Conservation (phyloP, 2,888 invertebrate genomes). For the Busseola fusca region DNA sequence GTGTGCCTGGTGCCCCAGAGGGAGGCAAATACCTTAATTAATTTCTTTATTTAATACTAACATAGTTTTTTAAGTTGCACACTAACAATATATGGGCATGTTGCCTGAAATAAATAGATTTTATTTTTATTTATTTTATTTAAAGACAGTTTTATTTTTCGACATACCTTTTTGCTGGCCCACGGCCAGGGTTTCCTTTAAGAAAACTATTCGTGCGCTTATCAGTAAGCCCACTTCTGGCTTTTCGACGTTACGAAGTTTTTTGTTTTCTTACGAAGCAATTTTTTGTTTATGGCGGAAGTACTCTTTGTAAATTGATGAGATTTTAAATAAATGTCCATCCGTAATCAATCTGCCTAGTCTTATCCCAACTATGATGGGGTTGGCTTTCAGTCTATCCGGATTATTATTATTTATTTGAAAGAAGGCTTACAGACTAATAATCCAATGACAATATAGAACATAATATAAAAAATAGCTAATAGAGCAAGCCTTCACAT, state of each 20-base stretch:
- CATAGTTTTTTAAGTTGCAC: too few relatives aligned
- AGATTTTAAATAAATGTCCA: background rate
- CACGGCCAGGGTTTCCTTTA: constrained; percentile 40
- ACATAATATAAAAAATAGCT: too few relatives aligned
- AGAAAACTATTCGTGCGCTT: constrained; percentile 47
- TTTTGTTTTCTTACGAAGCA: constrained; percentile 18
- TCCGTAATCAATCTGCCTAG: background rate
- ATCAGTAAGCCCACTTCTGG: constrained; percentile 48
- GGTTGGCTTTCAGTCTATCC: background rate
- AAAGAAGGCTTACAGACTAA: too few relatives aligned
- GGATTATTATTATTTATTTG: too few relatives aligned
- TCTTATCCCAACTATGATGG: background rate
- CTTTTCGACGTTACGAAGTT: constrained; percentile 18
- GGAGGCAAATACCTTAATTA: too few relatives aligned
- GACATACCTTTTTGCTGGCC: constrained; percentile 53
- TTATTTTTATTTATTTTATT: too few relatives aligned
- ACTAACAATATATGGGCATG: too few relatives aligned
- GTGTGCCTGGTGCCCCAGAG: too few relatives aligned
- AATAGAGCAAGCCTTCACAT: too few relatives aligned
- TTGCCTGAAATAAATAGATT: too few relatives aligned
- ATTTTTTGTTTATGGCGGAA: constrained; percentile 15
- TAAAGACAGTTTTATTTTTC: constrained; percentile 51
- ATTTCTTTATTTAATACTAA: too few relatives aligned
- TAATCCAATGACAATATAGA: too few relatives aligned
- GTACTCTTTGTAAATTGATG: background rate